phyloP scores from a whole-genome alignment of 1,140 invertebrate genomes.

The Danaus melanippus region DNA sequence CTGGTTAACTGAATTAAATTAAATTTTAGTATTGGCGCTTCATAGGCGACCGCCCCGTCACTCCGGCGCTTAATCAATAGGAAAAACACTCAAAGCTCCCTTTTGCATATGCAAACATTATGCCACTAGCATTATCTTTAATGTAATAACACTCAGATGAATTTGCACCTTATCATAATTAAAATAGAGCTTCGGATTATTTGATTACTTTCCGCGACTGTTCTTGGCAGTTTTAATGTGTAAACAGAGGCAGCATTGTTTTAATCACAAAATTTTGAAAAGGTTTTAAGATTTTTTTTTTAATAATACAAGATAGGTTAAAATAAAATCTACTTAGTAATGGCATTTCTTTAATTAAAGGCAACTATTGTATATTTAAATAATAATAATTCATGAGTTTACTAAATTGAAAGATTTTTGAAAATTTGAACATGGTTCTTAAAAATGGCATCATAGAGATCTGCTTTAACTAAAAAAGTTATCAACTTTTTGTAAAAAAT shows the following conservation, averaged over 20 bases:
- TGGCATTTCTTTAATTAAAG: too few species aligned
- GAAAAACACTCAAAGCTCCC: constrained; percentile 56
- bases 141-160: constrained; percentile 15
- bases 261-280: constrained; percentile 10
- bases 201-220: constrained; percentile 6
- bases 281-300: constrained; percentile 9
- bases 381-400: too few species aligned
- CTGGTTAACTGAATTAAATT: too few species aligned
- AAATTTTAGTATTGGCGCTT: constrained; percentile 11
- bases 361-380: too few species aligned
- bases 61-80: constrained; percentile 53
- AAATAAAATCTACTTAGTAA: too few species aligned
- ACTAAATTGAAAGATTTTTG: too few species aligned
- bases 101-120: constrained; percentile 62
- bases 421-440: too few species aligned
- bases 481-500: constrained; percentile 21
- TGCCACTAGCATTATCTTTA: constrained; percentile 39
- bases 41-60: constrained; percentile 27
- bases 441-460: too few species aligned
- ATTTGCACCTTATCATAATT: constrained; percentile 19
- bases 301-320: too few species aligned
- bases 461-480: too few species aligned
- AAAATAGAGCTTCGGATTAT: constrained; percentile 12
- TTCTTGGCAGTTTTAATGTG: constrained; percentile 21
- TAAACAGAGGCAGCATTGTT: constrained; percentile 20